phyloP scores from a whole-genome alignment of 2,888 invertebrate species.

The Petrolisthes cinctipes region DNA sequence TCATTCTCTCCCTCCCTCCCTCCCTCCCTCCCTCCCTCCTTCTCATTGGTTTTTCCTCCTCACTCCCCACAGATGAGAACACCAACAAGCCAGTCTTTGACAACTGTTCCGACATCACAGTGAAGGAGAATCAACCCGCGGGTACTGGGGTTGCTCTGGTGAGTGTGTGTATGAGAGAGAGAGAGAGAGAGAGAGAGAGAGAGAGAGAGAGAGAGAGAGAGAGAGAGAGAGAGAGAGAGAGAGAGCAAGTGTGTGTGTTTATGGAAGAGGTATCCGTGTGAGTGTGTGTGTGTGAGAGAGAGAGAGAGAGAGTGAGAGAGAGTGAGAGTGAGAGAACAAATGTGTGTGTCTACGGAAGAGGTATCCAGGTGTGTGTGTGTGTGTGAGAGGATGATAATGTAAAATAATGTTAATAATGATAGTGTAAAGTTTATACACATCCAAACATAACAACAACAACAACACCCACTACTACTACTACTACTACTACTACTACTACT shows the following conservation, averaged over 20 bases:
- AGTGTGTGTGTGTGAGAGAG: background rate
- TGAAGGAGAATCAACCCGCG: constrained; percentile 50
- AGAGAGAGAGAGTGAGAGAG: background rate
- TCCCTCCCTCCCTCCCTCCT: background rate
- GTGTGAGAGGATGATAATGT: background rate
- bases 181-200: background rate
- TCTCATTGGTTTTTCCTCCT: background rate
- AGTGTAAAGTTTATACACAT: background rate
- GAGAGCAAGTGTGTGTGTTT: constrained; percentile 42
- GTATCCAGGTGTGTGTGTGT: background rate
- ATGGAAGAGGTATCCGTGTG: background rate
- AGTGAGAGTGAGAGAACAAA: background rate
- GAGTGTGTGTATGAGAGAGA: constrained; percentile 16
- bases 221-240: background rate
- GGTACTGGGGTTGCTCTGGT: constrained; percentile 48
- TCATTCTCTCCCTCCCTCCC: background rate
- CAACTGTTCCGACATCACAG: constrained; percentile 41
- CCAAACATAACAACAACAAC: background rate
- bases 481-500: background rate
- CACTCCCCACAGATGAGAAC: constrained; percentile 58
- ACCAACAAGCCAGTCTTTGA: constrained; percentile 59
- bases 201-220: background rate
- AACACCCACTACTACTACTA: background rate
- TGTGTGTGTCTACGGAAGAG: background rate
- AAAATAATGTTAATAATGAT: background rate